Base-by-base conservation (phyloP, 2,113 vertebrate species). In the Chloropsis cyanopogon region DNA sequence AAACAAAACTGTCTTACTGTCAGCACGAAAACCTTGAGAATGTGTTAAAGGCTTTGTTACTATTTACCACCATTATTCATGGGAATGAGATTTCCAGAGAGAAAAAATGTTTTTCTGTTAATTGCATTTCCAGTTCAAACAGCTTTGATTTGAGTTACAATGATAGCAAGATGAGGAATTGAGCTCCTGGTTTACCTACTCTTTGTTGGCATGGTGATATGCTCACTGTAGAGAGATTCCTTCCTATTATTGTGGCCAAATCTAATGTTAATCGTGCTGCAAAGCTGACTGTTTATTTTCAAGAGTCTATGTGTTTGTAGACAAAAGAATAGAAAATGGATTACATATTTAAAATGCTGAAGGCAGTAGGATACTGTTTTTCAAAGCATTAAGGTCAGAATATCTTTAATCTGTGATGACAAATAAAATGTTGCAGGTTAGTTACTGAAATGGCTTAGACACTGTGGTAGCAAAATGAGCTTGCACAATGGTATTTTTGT, bases 171-270 rank as follows among this genome's bases (percentile, higher is more conserved):
- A 59, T 52, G 44, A 70, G 52, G 47, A 49, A 87, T 24, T n/a
- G 53, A 92, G 56, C 70, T 93, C 12, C 53, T 92, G 87, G 39
- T 52, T 91, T 93, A 90, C 79, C 76, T 95, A 7, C 49, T 77
- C 41, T 76, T 90, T 88, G 94, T 95, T 95, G 93, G 78, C 87
- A 78, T 96, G 90, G 93, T 71, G 87, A 92, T 93, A 13, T 91
- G 69, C 65, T 93, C 41, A 8, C 29, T 68, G 81, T 88, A 63
- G 86, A 85, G 78, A 91, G 56, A 71, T 87, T 87, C 60, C 70
- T 85, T 94, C 56, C 73, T 79, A 28, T 37, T 82, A 31, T 35
- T 68, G 49, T 53, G 23, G 28, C 53, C 68, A 80, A 24, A 53
- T 89, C 86, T 78, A 16, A 39, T 64, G 44, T 81, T 88, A 80